Base-by-base conservation (phyloP, 1,140 invertebrate species). In the Brachionus calyciflorus region DNA sequence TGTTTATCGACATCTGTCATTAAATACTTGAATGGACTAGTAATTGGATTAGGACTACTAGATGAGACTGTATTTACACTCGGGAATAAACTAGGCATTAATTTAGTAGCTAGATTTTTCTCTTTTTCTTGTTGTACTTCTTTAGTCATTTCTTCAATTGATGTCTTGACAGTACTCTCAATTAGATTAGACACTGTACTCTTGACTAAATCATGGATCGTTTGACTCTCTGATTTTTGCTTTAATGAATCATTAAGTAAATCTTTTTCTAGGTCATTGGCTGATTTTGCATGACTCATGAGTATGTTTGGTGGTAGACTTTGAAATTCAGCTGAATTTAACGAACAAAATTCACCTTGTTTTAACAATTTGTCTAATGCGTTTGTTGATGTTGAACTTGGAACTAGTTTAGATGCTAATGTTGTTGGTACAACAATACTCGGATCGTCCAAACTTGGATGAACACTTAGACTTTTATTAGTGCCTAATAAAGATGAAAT, bases 101-200 rank as follows among this genome's bases (percentile, higher is more conserved):
- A 65, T 65, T 65, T 65, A 19, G 37, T 5, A 17, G 60, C 55
- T 3, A 60, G 1, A n/a, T 60, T 60, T 28, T 60, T 60, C 24
- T 65, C 40, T 24, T 65, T 65, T 65, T 65, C 60, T 37, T 65
- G 37, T 28, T 26, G 19, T 2, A 65, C 21, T 46, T 65, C 60
- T 28, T 65, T 65, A 41, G 40, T 65, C 40, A 65, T 65, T 44
- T 65, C 60, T 26, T 65, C 60, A 14, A 65, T 65, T 44, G 60
- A 65, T 14, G 60, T 14, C 44, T 65, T 65, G 4, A 65, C 60
- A 19, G 60, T 65, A 24, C 44, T 65, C 14, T 65, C 60, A 65
- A 65, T 65, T n/a, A 65, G n/a, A 24, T 24, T 41, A 5, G 33
- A 24, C 24, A 65, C 60, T 14, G 60, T 65, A 10, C 17, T 65